These are phyloP conservation scores for Oenanthe oenanthe DNA, from an alignment of 2,113 vertebrate genomes.

Conservation along the genomic window DNA sequence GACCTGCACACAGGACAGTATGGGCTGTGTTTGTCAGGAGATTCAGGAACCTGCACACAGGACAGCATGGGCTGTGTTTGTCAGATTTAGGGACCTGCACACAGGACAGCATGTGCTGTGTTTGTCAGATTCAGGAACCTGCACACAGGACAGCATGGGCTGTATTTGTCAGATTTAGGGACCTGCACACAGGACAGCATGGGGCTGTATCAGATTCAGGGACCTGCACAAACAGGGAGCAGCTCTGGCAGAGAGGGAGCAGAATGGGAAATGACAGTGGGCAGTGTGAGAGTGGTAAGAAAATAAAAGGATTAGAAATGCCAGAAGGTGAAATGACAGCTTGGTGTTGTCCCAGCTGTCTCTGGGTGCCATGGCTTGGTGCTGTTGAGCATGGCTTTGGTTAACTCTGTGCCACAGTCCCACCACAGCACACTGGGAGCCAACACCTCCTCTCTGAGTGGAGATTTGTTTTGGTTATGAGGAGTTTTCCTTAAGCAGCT, in stretches of 20 bases:
- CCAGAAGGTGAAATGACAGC: slow-evolving; percentile 30
- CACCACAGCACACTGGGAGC: not conserved
- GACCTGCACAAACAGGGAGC: not conserved
- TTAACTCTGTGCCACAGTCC: not conserved
- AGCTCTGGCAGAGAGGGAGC: not conserved
- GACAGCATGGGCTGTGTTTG: not conserved
- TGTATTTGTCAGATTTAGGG: not conserved
- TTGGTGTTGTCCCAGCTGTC: slow-evolving; percentile 38
- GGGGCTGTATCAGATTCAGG: not conserved
- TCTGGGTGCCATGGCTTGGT: slow-evolving; percentile 18
- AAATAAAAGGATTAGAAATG: slow-evolving; percentile 39
- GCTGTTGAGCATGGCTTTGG: slow-evolving; percentile 37
- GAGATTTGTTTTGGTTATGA: not conserved
- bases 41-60: not conserved
- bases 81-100: not conserved
- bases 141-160: not conserved
- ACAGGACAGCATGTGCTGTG: too few relatives aligned
- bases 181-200: too few relatives aligned
- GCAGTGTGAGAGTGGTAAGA: not conserved
- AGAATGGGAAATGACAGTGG: not conserved
- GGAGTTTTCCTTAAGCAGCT: slow-evolving; percentile 18
- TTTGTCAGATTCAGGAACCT: not conserved
- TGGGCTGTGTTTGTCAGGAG: too few relatives aligned
- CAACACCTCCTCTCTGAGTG: not conserved
- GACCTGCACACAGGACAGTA: not conserved